Base-by-base conservation (phyloP, 37 sponge, comb jelly and placozoan genomes). In the Amphimedon queenslandica region DNA sequence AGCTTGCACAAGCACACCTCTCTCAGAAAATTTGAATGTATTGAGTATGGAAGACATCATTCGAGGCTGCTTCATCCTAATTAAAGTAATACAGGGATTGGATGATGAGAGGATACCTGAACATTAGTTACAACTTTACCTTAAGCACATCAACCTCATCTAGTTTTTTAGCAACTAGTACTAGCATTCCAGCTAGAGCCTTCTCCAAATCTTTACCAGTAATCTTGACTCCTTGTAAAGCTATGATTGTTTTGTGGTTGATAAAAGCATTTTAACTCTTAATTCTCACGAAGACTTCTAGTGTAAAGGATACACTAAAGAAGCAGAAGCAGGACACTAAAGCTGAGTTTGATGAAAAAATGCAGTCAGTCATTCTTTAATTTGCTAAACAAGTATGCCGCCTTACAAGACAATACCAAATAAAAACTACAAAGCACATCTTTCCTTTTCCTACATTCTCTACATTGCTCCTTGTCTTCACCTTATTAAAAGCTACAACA, bases 1-100 rank as follows among this genome's bases (percentile, higher is more conserved):
- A 4, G 99, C 90, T 75, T 98, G 99, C 60, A 98, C 99, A 69
- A 92, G 92, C 47, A 98, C 99, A 20, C 99, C 99, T 71, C 80
- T 80, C 41, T 92, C 96, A 27, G 79, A 55, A 30, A 89, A 58
- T 70, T 98, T 87, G 57, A 98, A 89, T 29, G 85, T 55, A 64
- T 79, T 90, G 42, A 98, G 79, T 8, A 74, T 76, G 40, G 58
- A 84, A 25, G 70, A 75, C 70, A 98, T 72, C 0, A 65, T 66
- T n/a, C 56, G n/a, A 61, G 18, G 73, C 64, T 57, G 81, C 86
- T 37, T 92, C 93, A 11, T 88, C 86, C 82, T 88, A 78, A n/a
- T n/a, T 31, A 23, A 23, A 33, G 10, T n/a, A n/a, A n/a, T n/a
- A n/a, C n/a, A n/a, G n/a, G n/a, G n/a, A n/a, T n/a, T n/a, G n/a